Percentiles rank a stretch among this genome's conserved stretches.
Evolutionary conservation across 2,113 vertebrate genomes (phyloP).

Genomic region (Laticauda colubrina): DNA sequence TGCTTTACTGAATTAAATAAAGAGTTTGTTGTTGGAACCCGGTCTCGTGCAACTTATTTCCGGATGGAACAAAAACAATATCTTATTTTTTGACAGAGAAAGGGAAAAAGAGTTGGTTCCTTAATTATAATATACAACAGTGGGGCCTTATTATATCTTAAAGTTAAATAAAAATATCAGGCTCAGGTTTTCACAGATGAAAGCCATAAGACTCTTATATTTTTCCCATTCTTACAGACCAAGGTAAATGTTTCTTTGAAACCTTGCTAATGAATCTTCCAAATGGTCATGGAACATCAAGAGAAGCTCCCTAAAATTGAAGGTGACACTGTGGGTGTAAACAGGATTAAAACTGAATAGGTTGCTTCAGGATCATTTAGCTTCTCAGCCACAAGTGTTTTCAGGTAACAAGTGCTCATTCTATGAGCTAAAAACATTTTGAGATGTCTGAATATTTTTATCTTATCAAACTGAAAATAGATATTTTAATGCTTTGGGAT

Average conservation of each 20-base stretch:
- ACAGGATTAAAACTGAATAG: neutral
- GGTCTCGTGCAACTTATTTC: too few relatives aligned
- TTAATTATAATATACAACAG: neutral
- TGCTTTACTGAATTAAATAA: too few relatives aligned
- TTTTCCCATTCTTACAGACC: neutral
- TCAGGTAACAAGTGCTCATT: neutral
- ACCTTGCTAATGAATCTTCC: neutral
- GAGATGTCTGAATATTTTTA: conserved; percentile 16
- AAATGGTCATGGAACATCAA: neutral
- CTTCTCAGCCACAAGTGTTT: neutral
- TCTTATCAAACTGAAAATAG: neutral
- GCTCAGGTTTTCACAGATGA: neutral
- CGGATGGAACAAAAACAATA: neutral
- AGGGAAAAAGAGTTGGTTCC: neutral
- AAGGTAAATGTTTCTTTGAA: neutral
- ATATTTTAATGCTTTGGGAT: neutral
- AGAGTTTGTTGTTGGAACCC: too few relatives aligned
- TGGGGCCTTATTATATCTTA: neutral
- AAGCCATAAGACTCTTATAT: neutral
- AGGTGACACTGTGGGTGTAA: neutral
- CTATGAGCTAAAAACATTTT: neutral
- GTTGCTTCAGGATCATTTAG: neutral
- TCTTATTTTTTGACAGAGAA: neutral
- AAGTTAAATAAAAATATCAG: neutral
- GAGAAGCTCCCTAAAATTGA: neutral